Base-by-base conservation (phyloP, 2,888 invertebrate genomes). In the Trichopoda pennipes region DNA sequence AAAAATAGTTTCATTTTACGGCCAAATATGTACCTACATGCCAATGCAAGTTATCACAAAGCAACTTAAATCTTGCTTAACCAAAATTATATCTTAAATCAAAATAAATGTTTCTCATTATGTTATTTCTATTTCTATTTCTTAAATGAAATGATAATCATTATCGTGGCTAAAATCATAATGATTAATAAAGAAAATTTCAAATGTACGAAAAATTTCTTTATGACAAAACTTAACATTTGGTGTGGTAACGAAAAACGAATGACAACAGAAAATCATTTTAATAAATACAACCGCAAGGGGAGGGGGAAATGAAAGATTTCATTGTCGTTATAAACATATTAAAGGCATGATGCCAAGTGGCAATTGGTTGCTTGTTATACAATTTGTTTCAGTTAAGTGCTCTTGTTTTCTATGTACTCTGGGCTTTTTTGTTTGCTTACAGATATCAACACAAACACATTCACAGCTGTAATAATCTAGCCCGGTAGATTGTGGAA, bases 371-470 rank as follows among this genome's bases (percentile, higher is more conserved):
- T 79, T 78, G 66, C 78, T 82, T 82, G 75, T 82, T 82, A 66
- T 82, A 79, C 75, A 82, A 82, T 79, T 79, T 82, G 81, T 78
- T 82, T 64, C 75, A 82, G 78, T 72, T 66, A 79, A 82, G 78
- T 74, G 60, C 69, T 74, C 55, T 51, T 77, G 70, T 79, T 82
- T 75, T 77, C 70, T 74, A 61, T 66, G 47, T 78, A 56, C 19
- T 58, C 21, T 42, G 21, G 44, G 53, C n/a, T n/a, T n/a, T 79
- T 66, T 72, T 53, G 66, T 73, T 73, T 51, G 56, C 77, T 66
- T 64, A 53, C 17, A 28, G 17, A 58, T 16, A 42, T n/a, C 28
- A 6, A 61, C 19, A 56, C 47, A 61, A 4, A 23, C 49, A 16
- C 28, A 38, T 19, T 12, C 64, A 51, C 32, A 8, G 14, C 3